These are phyloP conservation scores for Melanostoma scalare DNA, from an alignment of 2,888 invertebrate species.

Conservation along the genomic window DNA sequence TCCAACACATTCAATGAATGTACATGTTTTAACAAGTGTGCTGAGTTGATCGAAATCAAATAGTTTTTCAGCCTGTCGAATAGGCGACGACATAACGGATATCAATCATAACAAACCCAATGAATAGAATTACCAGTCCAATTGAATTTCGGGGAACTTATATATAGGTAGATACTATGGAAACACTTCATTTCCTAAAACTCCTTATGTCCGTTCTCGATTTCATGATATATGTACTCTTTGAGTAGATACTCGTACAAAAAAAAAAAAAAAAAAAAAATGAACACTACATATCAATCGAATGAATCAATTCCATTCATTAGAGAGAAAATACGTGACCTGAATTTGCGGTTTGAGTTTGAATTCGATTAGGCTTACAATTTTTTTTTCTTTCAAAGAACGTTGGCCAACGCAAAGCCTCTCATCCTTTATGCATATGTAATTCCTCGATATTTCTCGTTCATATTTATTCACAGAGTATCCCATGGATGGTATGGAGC, in stretches of 20 bases:
- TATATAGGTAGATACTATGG: background rate
- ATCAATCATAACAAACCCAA: conserved; percentile 50
- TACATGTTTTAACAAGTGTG: conserved; percentile 8
- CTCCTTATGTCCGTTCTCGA: too few species aligned
- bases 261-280: background rate
- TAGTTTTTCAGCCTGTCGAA: too few species aligned
- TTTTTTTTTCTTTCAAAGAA: background rate
- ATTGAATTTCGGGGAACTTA: conserved; percentile 45
- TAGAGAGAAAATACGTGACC: conserved; percentile 37
- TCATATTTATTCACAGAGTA: conserved; percentile 14
- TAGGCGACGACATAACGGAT: conserved; percentile 24
- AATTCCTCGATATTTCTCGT: background rate
- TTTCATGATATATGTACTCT: background rate
- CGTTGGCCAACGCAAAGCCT: too few species aligned
- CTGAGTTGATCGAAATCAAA: conserved; percentile 23
- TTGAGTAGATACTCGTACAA: background rate
- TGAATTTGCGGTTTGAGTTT: conserved; percentile 21
- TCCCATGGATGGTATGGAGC: background rate
- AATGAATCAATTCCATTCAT: conserved; percentile 54
- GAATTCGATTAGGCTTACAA: conserved; percentile 4
- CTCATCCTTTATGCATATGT: background rate
- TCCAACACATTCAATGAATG: conserved; percentile 24
- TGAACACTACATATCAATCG: conserved; percentile 15
- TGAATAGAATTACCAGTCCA: conserved; percentile 45
- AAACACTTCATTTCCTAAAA: background rate